phyloP scores from a whole-genome alignment of 1,140 invertebrate species.

The Micrasema minimum region DNA sequence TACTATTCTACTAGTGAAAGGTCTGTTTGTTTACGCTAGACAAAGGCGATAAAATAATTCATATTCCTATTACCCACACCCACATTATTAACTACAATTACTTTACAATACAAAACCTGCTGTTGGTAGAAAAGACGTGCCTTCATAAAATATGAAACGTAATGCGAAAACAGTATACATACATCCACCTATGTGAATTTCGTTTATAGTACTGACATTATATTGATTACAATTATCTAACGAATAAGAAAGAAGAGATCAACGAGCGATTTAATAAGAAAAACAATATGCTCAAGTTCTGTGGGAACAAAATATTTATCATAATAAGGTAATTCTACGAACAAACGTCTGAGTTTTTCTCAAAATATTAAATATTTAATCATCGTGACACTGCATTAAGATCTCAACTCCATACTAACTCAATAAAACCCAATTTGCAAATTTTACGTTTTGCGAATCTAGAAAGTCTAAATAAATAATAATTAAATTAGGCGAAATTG shows the following conservation, averaged over 20 bases:
- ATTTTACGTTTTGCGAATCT: slow-evolving; percentile 23
- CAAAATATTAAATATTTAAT: slow-evolving; percentile 7
- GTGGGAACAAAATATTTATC: background rate
- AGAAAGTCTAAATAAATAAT: slow-evolving; percentile 30
- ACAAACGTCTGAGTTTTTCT: slow-evolving; percentile 6
- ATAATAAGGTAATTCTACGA: slow-evolving; percentile 2
- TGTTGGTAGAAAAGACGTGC: no score
- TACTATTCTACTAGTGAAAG: no score
- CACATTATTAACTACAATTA: no score
- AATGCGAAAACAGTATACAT: no score
- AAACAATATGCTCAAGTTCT: background rate
- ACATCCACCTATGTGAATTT: no score
- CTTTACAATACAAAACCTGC: no score
- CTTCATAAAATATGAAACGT: no score
- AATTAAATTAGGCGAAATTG: slow-evolving; percentile 28
- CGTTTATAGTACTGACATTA: no score
- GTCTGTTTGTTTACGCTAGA: no score
- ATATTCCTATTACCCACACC: no score
- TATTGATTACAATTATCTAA: no score
- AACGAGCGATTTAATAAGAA: slow-evolving; percentile 2
- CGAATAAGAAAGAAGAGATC: background rate
- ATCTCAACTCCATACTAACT: slow-evolving; percentile 12
- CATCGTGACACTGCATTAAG: slow-evolving; percentile 1
- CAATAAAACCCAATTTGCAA: slow-evolving; percentile 28
- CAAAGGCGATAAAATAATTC: no score